Percentiles rank a stretch among this genome's conserved stretches.
Evolutionary conservation across 2,113 vertebrate genomes (phyloP).

Genomic region (Silurus meridionalis): DNA sequence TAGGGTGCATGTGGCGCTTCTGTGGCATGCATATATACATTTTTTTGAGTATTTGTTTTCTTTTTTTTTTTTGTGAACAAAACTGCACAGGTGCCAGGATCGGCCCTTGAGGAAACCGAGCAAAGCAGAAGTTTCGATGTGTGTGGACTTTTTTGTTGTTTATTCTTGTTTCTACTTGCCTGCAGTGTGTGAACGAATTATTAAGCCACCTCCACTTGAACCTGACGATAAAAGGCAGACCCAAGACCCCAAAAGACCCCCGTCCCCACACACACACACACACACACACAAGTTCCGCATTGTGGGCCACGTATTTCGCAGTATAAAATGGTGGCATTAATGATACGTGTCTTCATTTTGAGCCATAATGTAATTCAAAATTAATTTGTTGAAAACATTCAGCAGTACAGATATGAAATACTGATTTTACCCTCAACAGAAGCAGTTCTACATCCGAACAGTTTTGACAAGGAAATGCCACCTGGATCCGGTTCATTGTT

Average conservation of each 20-base stretch:
- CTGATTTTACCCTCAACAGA: slow-evolving; percentile 6
- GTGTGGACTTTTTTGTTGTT: slow-evolving; percentile 52
- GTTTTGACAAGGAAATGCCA: slow-evolving; percentile 36
- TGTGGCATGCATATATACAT: slow-evolving; percentile 51
- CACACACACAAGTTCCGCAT: neutral
- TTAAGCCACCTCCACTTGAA: slow-evolving; percentile 48
- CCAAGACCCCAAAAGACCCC: neutral
- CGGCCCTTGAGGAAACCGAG: slow-evolving; percentile 51
- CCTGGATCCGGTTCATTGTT: slow-evolving; percentile 28
- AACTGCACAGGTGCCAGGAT: slow-evolving; percentile 39
- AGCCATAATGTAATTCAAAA: slow-evolving; percentile 35
- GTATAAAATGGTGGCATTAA: neutral
- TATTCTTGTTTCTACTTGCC: slow-evolving; percentile 43
- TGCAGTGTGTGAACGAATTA: slow-evolving; percentile 48
- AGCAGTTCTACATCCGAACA: slow-evolving; percentile 36
- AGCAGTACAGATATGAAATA: slow-evolving; percentile 28
- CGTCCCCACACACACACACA: no score
- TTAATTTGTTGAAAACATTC: slow-evolving; percentile 36
- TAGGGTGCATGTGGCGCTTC: slow-evolving; percentile 62
- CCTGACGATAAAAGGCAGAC: slow-evolving; percentile 21
- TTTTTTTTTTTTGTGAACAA: slow-evolving; percentile 33
- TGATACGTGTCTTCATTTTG: slow-evolving; percentile 22
- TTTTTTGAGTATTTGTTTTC: slow-evolving; percentile 40
- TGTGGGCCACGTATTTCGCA: slow-evolving; percentile 10
- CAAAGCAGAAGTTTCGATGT: slow-evolving; percentile 68